A percentile compares a stretch with the other conserved stretches of the same genome.
Evolutionary conservation across 2,797 vertebrate species (phyloP).

Genomic region (Holocentrus rufus): DNA sequence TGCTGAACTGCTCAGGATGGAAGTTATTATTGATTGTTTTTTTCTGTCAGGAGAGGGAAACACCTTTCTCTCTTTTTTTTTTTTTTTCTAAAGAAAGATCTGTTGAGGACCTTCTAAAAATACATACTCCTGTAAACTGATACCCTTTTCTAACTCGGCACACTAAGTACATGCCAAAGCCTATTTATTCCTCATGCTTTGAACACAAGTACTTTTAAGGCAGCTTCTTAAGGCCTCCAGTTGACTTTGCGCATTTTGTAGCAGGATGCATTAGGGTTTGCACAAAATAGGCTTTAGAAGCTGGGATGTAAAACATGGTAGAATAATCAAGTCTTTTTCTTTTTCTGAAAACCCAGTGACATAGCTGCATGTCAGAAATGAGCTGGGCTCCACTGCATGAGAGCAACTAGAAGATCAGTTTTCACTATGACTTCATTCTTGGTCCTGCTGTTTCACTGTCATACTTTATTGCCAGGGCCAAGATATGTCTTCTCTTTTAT

Average conservation of each 20-base stretch:
- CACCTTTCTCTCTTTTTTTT: constrained; percentile 32
- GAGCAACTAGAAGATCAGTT: not conserved
- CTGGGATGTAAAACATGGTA: not conserved
- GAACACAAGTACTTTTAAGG: constrained; percentile 36
- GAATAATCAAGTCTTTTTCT: not conserved
- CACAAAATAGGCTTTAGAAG: not conserved
- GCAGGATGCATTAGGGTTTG: not conserved
- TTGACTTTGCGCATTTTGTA: not conserved
- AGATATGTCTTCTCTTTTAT: not conserved
- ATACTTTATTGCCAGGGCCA: not conserved
- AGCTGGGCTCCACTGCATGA: not conserved
- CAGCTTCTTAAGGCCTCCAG: constrained; percentile 18
- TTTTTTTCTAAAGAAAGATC: constrained; percentile 32
- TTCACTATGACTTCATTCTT: not conserved
- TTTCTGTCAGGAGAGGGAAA: not conserved
- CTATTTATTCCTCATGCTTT: constrained; percentile 72
- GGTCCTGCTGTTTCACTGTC: not conserved
- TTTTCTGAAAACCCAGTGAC: not conserved
- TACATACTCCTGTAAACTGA: constrained; percentile 72
- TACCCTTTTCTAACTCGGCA: constrained; percentile 21
- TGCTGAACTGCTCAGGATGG: not conserved
- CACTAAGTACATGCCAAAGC: constrained; percentile 57
- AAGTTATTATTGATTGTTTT: constrained; percentile 3
- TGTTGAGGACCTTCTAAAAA: constrained; percentile 63
- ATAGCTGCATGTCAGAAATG: not conserved